Conservation (phyloP, 1,140 invertebrate species). For the Panagrolaimus sp. region DNA sequence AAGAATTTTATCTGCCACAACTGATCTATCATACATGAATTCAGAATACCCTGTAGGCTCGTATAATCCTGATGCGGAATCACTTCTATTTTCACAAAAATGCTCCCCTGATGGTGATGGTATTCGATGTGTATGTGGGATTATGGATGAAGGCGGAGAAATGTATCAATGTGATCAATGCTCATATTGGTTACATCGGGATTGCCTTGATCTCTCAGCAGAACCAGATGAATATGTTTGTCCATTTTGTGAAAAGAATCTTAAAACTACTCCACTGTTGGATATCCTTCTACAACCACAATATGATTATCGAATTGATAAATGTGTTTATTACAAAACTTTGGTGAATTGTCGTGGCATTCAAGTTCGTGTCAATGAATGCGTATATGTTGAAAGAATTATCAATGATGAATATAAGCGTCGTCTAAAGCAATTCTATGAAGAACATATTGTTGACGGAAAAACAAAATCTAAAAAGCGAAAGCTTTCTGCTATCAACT, state of each 20-base stretch:
- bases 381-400: constrained; percentile 49
- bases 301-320: constrained; percentile 38
- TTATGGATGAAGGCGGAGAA: constrained; percentile 81
- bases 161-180: constrained; percentile 57
- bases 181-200: constrained; percentile 52
- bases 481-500: not conserved
- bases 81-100: constrained; percentile 17
- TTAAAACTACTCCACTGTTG: constrained; percentile 30
- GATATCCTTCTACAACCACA: constrained; percentile 44
- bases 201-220: constrained; percentile 32
- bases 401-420: constrained; percentile 45
- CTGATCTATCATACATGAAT: constrained; percentile 40
- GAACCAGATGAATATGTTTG: constrained; percentile 39
- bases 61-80: constrained; percentile 43
- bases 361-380: constrained; percentile 55
- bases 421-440: constrained; percentile 34
- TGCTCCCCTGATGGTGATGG: constrained; percentile 69
- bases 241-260: constrained; percentile 34
- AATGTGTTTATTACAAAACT: constrained; percentile 47
- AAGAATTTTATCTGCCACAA: constrained; percentile 18
- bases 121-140: constrained; percentile 88
- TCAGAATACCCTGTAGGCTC: constrained; percentile 34
- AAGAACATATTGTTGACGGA: constrained; percentile 17
- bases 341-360: constrained; percentile 45
- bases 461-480: constrained; percentile 16